Conservation (phyloP, 1,140 invertebrate genomes). For the Adoxophyes honmai region DNA sequence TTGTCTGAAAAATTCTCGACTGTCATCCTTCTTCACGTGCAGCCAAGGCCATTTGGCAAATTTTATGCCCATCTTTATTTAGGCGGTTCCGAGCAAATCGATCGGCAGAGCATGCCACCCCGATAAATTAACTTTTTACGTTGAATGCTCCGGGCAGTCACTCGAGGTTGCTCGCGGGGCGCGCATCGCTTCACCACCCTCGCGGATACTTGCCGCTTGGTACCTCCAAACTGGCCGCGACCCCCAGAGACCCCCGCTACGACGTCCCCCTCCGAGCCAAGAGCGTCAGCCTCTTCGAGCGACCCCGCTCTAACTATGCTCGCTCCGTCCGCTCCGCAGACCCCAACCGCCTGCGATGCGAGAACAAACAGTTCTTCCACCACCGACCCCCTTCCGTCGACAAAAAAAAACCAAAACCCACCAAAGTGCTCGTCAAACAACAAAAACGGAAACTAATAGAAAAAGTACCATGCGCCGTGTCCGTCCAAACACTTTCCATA, state of each 20-base stretch:
- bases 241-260: conserved; percentile 30
- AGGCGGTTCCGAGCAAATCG: conserved; percentile 48
- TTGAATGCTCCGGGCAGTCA: conserved; percentile 53
- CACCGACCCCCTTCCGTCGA: conserved; percentile 28
- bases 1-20: conserved; percentile 4
- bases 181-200: not conserved
- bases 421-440: conserved; percentile 44
- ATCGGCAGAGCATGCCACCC: conserved; percentile 60
- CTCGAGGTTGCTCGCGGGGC: conserved; percentile 26
- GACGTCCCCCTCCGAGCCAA: conserved; percentile 50
- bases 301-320: conserved; percentile 49
- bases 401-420: conserved; percentile 33
- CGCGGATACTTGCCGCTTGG: not conserved
- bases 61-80: conserved; percentile 66
- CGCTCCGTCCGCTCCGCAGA: conserved; percentile 51
- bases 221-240: conserved; percentile 35
- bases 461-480: conserved; percentile 55
- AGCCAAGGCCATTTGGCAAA: conserved; percentile 45
- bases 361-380: conserved; percentile 42
- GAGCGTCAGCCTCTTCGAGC: conserved; percentile 52
- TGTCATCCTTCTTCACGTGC: conserved; percentile 21
- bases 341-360: conserved; percentile 30
- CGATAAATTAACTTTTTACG: conserved; percentile 73
- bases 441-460: conserved; percentile 47
- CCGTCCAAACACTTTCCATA: conserved; percentile 61